phyloP scores from a whole-genome alignment of 2,113 vertebrate genomes.

The Centropristis striata region DNA sequence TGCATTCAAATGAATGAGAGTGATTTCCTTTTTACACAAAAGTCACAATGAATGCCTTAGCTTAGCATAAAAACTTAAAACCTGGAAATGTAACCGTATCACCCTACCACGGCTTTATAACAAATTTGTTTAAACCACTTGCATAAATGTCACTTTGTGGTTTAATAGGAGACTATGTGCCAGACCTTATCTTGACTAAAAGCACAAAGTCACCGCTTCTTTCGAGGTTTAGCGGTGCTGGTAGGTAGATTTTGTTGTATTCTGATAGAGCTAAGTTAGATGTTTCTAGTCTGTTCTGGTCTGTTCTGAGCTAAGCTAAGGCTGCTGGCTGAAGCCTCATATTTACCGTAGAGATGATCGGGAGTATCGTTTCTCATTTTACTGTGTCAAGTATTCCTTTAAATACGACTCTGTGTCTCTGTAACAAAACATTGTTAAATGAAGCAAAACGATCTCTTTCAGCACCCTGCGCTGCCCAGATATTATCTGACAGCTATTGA shows the following conservation, averaged over 20 bases:
- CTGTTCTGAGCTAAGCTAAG: not conserved
- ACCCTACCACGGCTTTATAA: too few relatives aligned
- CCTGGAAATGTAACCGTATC: too few relatives aligned
- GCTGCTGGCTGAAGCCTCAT: not conserved
- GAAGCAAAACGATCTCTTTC: not conserved
- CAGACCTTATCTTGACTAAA: too few relatives aligned
- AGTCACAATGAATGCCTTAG: too few relatives aligned
- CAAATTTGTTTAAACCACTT: too few relatives aligned
- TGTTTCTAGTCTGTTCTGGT: not conserved
- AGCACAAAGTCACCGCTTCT: too few relatives aligned
- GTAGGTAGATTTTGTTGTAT: not conserved
- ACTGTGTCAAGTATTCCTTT: not conserved
- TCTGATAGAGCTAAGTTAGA: not conserved
- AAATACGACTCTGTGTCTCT: conserved; percentile 18
- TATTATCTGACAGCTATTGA: conserved; percentile 20
- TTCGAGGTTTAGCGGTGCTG: too few relatives aligned
- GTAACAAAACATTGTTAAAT: conserved; percentile 10
- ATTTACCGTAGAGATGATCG: not conserved
- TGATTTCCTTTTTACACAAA: too few relatives aligned
- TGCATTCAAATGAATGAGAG: too few relatives aligned
- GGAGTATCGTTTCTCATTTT: not conserved
- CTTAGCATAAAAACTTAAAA: too few relatives aligned
- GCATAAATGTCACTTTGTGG: too few relatives aligned
- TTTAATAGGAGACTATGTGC: too few relatives aligned
- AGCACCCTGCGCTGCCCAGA: conserved; percentile 2